A percentile compares a stretch with the other conserved stretches of the same genome.
Evolutionary conservation across 1,140 invertebrate genomes (phyloP).

Genomic region (Ptiloglossa arizonensis): DNA sequence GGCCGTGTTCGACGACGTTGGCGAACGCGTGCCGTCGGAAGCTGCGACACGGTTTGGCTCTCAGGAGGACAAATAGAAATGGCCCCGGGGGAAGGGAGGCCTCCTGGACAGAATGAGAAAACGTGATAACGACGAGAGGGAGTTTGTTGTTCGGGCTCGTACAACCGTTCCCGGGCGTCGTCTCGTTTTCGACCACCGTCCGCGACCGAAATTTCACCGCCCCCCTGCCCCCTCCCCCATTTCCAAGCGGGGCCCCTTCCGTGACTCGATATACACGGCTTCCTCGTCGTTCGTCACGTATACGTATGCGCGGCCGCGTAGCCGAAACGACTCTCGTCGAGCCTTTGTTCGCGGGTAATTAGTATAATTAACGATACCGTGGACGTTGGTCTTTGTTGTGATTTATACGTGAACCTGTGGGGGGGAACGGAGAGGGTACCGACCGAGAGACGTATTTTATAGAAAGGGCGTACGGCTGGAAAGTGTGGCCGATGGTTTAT

Average conservation of each 20-base stretch:
- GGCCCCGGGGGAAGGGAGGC: slow-evolving; percentile 65
- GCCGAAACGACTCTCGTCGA: background rate
- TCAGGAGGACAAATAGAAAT: slow-evolving; percentile 80
- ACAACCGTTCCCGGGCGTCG: slow-evolving; percentile 46
- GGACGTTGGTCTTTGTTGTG: slow-evolving; percentile 28
- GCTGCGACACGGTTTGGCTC: slow-evolving; percentile 78
- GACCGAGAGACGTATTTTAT: background rate
- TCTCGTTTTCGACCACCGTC: slow-evolving; percentile 16
- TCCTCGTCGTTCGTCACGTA: background rate
- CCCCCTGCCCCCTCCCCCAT: no score
- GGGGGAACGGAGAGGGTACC: background rate
- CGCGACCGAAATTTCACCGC: slow-evolving; percentile 27
- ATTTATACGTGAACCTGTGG: slow-evolving; percentile 22
- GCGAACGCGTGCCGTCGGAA: slow-evolving; percentile 74
- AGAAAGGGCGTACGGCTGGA: no score
- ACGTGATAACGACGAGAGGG: slow-evolving; percentile 76
- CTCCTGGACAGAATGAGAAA: slow-evolving; percentile 53
- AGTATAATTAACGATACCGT: slow-evolving; percentile 36
- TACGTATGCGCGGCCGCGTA: background rate
- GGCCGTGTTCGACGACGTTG: slow-evolving; percentile 60
- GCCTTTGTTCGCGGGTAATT: slow-evolving; percentile 42
- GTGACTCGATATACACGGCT: slow-evolving; percentile 4
- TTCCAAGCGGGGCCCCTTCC: background rate
- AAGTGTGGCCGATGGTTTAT: background rate
- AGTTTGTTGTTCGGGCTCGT: slow-evolving; percentile 65